A percentile compares a stretch with the other conserved stretches of the same genome.
These are phyloP conservation scores for Drosophila pachea DNA, from an alignment of 1,140 invertebrate genomes.

Conservation along the genomic window DNA sequence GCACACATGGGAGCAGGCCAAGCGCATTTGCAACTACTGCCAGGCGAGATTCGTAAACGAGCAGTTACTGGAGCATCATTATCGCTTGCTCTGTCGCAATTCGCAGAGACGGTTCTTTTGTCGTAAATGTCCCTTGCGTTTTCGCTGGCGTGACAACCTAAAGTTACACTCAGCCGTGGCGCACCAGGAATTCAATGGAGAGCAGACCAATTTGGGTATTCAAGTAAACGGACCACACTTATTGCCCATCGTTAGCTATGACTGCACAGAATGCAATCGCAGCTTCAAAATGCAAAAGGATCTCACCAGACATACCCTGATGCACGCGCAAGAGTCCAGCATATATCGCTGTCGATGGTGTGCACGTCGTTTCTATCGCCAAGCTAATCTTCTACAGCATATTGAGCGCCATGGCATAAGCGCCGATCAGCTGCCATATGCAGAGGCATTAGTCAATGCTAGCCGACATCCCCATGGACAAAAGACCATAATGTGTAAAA, in stretches of 20 bases:
- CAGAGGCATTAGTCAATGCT: slow-evolving; percentile 55
- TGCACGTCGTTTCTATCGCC: slow-evolving; percentile 80
- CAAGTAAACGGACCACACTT: slow-evolving; percentile 3
- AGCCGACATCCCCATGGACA: slow-evolving; percentile 54
- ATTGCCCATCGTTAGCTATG: slow-evolving; percentile 23
- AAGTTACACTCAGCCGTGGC: slow-evolving; percentile 45
- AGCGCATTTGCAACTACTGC: slow-evolving; percentile 50
- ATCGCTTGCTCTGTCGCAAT: slow-evolving; percentile 57
- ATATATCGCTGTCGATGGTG: slow-evolving; percentile 80
- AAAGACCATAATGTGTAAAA: slow-evolving; percentile 60
- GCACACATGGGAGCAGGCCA: slow-evolving; percentile 53
- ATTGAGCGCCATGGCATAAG: slow-evolving; percentile 64
- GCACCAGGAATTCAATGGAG: slow-evolving; percentile 29
- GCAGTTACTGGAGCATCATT: slow-evolving; percentile 61
- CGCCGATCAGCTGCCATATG: slow-evolving; percentile 50
- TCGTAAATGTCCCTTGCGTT: slow-evolving; percentile 65
- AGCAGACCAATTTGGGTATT: not conserved
- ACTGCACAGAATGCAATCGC: slow-evolving; percentile 79
- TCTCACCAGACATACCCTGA: slow-evolving; percentile 79
- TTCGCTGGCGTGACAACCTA: slow-evolving; percentile 72
- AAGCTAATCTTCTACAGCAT: slow-evolving; percentile 78
- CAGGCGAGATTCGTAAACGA: slow-evolving; percentile 57
- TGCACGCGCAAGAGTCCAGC: slow-evolving; percentile 79
- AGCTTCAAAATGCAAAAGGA: slow-evolving; percentile 80
- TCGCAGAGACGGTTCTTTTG: slow-evolving; percentile 58